Evolutionary conservation across 2,113 vertebrate species (phyloP).

Genomic region (Corydoras maculifer): DNA sequence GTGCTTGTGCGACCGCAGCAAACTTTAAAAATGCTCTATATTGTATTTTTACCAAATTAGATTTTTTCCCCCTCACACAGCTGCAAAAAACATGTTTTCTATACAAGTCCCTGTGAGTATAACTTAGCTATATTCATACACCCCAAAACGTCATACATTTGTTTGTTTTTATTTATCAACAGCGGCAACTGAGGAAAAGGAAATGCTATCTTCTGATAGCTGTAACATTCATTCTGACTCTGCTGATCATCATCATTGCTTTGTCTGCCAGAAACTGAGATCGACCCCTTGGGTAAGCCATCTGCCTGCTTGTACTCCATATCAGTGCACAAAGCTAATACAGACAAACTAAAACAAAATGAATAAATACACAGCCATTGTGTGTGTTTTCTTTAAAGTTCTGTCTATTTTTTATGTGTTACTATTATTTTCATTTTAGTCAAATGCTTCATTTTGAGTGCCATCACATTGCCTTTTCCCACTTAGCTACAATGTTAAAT

Average conservation of each 20-base stretch:
- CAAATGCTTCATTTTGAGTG: not conserved
- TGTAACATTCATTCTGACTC: conserved; percentile 51
- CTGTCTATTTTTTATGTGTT: not conserved
- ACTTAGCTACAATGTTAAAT: conserved; percentile 9
- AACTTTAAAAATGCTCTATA: no score
- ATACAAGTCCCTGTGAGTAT: not conserved
- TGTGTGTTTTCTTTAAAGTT: not conserved
- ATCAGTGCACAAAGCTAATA: conserved; percentile 5
- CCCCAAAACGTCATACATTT: not conserved
- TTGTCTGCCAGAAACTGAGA: conserved; percentile 65
- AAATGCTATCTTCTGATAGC: conserved; percentile 64
- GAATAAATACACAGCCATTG: no score
- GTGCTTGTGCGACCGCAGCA: no score
- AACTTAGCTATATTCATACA: not conserved
- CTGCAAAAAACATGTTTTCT: not conserved
- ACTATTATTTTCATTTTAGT: conserved; percentile 7
- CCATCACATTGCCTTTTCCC: not conserved
- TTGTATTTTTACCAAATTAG: no score
- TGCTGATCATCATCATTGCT: conserved; percentile 66
- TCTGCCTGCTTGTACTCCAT: not conserved
- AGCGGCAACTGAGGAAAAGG: conserved; percentile 67
- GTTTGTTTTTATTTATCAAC: conserved; percentile 23
- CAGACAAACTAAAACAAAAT: not conserved
- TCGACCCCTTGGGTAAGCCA: conserved; percentile 48
- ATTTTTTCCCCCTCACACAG: not conserved